Base-by-base conservation (phyloP, 2,888 invertebrate genomes). In the Gari tellinella region DNA sequence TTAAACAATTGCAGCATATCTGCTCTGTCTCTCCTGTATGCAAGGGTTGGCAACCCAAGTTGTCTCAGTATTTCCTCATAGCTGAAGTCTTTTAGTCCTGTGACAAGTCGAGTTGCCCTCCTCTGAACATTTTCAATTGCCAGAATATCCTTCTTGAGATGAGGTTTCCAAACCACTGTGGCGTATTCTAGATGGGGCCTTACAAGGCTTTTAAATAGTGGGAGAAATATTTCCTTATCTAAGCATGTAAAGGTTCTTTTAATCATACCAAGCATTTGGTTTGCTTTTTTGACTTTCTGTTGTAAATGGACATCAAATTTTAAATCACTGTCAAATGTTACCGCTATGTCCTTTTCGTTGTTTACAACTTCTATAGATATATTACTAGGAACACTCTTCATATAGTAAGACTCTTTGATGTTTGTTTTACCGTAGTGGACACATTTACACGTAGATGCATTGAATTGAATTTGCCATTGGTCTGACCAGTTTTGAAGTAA, bases 81-180 rank as follows among this genome's bases (percentile, higher is more conserved):
- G 10, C 15, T n/a, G 15, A 61, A 40, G 21, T 37, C 10, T 31
- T 41, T 41, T 21, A 38, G n/a, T 12, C 31, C 23, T 52, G 25
- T 21, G 7, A 45, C 31, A 23, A 53, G 19, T 46, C 26, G 55
- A 14, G 64, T 64, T 48, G 55, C 46, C 37, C 38, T 45, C 37
- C 48, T 45, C 46, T 64, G 55, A 21, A 64, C 48, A 38, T 48
- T 56, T 56, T 64, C 56, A 23, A 64, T 64, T 43, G 26, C 15
- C 10, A 56, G 25, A 4, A 26, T 17, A 15, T 48, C 46, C 8
- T 49, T 46, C 26, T 53, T 45, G 5, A 31, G 31, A 31, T 31
- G 31, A 31, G 31, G 31, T 31, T 31, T 31, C 31, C 31, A 64
- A 3, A 56, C 40, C 8, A 19, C 37, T n/a, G 38, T 48, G 15